A percentile compares a stretch with the other conserved stretches of the same genome.
Conservation (phyloP, 1,140 invertebrate genomes). For the Oreohelix idahoensis region DNA sequence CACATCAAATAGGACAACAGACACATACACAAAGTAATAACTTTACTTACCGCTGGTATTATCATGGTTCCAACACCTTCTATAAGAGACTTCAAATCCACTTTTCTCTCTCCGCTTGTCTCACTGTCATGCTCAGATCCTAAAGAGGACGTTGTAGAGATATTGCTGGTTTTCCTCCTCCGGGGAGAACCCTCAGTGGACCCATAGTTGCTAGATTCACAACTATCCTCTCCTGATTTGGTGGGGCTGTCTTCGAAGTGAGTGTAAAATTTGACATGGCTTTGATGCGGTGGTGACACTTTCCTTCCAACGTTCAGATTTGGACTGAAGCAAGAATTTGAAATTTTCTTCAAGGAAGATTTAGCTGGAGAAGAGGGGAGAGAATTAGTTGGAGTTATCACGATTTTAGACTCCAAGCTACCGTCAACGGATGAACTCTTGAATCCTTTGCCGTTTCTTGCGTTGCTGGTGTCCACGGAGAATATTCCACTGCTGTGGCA, state of each 20-base stretch:
- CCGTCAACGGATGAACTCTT: neutral
- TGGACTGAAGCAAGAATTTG: neutral
- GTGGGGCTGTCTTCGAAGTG: neutral
- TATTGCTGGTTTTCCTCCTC: slow-evolving; percentile 53
- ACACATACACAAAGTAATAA: too few relatives aligned
- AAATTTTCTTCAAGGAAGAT: slow-evolving; percentile 16
- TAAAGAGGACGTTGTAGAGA: slow-evolving; percentile 52
- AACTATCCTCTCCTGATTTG: slow-evolving; percentile 2
- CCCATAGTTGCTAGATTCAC: slow-evolving; percentile 36
- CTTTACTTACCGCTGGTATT: slow-evolving; percentile 62
- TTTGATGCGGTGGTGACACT: neutral
- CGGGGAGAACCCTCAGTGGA: slow-evolving; percentile 43
- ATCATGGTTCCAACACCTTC: slow-evolving; percentile 61
- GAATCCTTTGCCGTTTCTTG: neutral
- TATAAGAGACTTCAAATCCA: slow-evolving; percentile 57
- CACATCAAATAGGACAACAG: too few relatives aligned
- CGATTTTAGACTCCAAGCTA: neutral
- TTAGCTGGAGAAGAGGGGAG: slow-evolving; percentile 12
- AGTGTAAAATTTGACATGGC: slow-evolving; percentile 19
- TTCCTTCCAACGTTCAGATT: neutral
- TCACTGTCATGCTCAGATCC: slow-evolving; percentile 53
- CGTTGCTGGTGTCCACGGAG: neutral
- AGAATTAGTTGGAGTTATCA: neutral
- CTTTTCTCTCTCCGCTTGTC: slow-evolving; percentile 45
- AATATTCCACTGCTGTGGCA: neutral